Evolutionary conservation across 2,888 invertebrate species (phyloP), one percentile per base, ranked within the genome.

Genomic region (Drosophila leonis): DNA sequence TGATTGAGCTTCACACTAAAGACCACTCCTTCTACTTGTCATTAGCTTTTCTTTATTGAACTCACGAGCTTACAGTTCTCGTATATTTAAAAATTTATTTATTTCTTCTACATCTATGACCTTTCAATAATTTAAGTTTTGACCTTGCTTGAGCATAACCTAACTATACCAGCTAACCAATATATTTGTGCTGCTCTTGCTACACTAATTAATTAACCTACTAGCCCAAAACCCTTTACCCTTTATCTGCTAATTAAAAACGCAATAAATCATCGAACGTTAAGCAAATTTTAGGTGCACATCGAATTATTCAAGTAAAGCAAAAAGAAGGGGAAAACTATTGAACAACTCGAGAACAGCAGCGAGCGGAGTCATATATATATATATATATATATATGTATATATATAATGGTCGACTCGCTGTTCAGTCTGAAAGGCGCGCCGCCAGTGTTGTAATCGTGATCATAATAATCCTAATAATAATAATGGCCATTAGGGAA

Each of bases 401-500:
- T 31, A 49, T 52, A 44, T 61, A 44, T 59, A 46, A 42, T 46
- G 27, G 18, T 1, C 44, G 4, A 44, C 44, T 44, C 27, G 13
- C 41, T 31, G 18, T 18, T 39, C 44, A 56, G 57, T 49, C 29
- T 42, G 24, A 39, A 57, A 62, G 82, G 70, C 46, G 80, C 65
- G 59, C 49, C 66, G 48, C 55, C 64, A 24, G 37, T 54, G 61
- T 63, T 69, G 82, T 81, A 83, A 75, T 78, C 75, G 67, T 78
- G 78, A 83, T 75, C 78, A 66, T 69, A 69, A 87, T 82, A 73
- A 65, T 77, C 72, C 64, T 66, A 82, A 81, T 82, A 73, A 87
- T 84, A 84, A 84, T 87, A 87, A 84, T 84, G 85, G 90, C 82
- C 82, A 87, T 85, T 87, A 87, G 80, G 85, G 65, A 82, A 88